Conservation (phyloP, 2,888 invertebrate species). For the Caenorhabditis becei region DNA sequence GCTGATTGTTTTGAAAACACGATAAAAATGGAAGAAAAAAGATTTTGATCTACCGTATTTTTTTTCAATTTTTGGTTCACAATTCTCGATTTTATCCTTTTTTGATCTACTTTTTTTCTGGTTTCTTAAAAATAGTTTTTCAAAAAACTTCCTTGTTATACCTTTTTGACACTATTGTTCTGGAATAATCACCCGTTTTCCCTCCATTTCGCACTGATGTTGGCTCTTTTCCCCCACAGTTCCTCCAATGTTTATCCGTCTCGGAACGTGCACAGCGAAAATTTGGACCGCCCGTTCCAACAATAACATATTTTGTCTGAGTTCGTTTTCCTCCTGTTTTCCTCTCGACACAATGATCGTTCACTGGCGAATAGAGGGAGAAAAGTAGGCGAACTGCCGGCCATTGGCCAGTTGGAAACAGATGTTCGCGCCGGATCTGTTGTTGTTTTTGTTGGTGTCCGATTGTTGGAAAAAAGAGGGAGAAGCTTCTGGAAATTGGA, state of each 20-base stretch:
- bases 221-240: background rate
- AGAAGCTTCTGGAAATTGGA: too few species aligned
- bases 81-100: background rate
- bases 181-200: background rate
- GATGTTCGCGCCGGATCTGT: too few species aligned
- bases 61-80: background rate
- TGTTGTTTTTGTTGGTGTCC: too few species aligned
- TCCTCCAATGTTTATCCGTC: background rate
- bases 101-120: slow-evolving; percentile 3
- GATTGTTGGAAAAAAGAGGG: too few species aligned
- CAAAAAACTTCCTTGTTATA: too few species aligned
- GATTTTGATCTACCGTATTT: slow-evolving; percentile 28
- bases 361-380: too few species aligned
- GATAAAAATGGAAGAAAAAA: background rate
- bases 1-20: slow-evolving; percentile 17
- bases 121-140: too few species aligned
- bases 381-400: too few species aligned
- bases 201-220: background rate
- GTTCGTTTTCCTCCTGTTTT: background rate
- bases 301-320: background rate
- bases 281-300: background rate
- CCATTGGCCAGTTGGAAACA: too few species aligned
- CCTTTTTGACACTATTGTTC: too few species aligned
- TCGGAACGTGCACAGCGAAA: background rate
- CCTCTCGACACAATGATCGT: background rate